These are phyloP conservation scores for Rhyacichthys aspro DNA, from an alignment of 2,797 vertebrate genomes.

Conservation along the genomic window DNA sequence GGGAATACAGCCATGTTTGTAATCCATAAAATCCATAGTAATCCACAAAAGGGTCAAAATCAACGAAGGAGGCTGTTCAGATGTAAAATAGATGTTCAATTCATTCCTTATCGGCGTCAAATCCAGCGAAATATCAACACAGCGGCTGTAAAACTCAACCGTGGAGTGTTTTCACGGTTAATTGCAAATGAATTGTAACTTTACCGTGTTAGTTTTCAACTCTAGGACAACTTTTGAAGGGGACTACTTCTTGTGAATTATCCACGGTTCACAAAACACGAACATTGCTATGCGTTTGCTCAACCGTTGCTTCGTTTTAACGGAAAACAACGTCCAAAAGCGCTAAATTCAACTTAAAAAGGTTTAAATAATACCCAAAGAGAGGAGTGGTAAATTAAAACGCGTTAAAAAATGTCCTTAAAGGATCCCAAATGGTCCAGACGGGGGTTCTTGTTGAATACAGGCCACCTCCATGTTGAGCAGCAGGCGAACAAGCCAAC, in stretches of 20 bases:
- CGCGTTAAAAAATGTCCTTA: background rate
- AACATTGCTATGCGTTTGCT: constrained; percentile 8
- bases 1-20: constrained; percentile 46
- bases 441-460: constrained; percentile 18
- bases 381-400: fast-evolving
- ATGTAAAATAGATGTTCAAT: constrained; percentile 9
- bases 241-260: constrained; percentile 17
- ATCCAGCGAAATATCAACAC: constrained; percentile 6
- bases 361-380: background rate
- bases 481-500: constrained; percentile 29
- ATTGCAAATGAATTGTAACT: constrained; percentile 16
- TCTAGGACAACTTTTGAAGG: constrained; percentile 40
- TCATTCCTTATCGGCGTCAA: constrained; percentile 8
- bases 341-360: background rate
- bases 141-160: background rate
- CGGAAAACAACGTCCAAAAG: constrained; percentile 2
- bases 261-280: constrained; percentile 37
- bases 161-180: background rate
- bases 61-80: background rate
- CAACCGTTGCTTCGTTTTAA: constrained; percentile 3
- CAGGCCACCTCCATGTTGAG: constrained; percentile 71
- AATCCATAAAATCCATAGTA: constrained; percentile 72
- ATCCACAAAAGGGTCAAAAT: constrained; percentile 35
- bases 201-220: constrained; percentile 18
- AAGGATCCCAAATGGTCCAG: constrained; percentile 15